Evolutionary conservation across 2,797 vertebrate genomes (phyloP).

Genomic region (Bucorvus abyssinicus): DNA sequence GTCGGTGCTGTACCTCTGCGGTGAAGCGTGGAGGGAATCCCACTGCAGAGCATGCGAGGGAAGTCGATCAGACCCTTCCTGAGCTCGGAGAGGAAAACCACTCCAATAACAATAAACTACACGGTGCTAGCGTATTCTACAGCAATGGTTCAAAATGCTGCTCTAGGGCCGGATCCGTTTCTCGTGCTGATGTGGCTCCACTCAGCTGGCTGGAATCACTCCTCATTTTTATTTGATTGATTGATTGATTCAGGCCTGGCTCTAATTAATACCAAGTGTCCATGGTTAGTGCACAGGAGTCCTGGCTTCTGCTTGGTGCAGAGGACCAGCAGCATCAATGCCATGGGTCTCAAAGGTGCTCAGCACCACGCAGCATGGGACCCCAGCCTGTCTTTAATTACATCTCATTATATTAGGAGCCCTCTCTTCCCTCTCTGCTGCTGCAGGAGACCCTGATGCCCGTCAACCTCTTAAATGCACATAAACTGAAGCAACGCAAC

Average conservation of each 20-base stretch:
- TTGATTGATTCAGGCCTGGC: not conserved
- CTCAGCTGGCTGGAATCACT: not conserved
- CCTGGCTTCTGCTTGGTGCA: not conserved
- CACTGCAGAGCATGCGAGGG: fast-evolving
- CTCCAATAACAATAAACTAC: not conserved
- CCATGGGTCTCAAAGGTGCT: not conserved
- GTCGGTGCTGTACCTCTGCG: fast-evolving
- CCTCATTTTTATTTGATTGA: not conserved
- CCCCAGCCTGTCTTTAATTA: not conserved
- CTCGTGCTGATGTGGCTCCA: not conserved
- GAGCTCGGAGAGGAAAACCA: not conserved
- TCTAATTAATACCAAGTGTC: not conserved
- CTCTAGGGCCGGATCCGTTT: not conserved
- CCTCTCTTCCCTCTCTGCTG: not conserved
- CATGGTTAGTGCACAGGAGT: not conserved
- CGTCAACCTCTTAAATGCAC: fast-evolving
- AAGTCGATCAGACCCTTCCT: not conserved
- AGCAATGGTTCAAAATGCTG: conserved; percentile 29
- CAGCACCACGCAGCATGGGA: not conserved
- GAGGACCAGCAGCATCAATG: not conserved
- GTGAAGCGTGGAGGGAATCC: not conserved
- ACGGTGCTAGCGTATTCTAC: conserved; percentile 20
- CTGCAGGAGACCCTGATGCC: not conserved
- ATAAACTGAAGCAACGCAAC: not conserved
- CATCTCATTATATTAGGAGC: fast-evolving